Conservation (phyloP, 2,113 vertebrate genomes). For the Symphodus melops region DNA sequence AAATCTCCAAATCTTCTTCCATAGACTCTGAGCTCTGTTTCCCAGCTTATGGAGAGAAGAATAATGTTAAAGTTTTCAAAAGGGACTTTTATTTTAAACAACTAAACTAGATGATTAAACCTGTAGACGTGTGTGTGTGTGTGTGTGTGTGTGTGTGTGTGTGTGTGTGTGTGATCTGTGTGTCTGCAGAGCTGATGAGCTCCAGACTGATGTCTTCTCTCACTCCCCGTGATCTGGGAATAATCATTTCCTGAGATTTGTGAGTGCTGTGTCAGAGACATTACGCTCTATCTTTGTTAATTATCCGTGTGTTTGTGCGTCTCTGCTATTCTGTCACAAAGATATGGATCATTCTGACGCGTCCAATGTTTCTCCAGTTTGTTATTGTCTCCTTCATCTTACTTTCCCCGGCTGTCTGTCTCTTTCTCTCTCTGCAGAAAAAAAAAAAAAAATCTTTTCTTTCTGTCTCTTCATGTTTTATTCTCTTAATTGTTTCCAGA, state of each 20-base stretch:
- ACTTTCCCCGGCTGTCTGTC: neutral
- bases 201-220: constrained; percentile 59
- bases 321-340: neutral
- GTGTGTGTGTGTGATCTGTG: constrained; percentile 46
- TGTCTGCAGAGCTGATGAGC: constrained; percentile 56
- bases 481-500: constrained; percentile 90
- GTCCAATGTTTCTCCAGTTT: constrained; percentile 16
- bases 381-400: constrained; percentile 23
- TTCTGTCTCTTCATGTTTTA: constrained; percentile 44
- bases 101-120: neutral
- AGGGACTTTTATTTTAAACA: neutral
- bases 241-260: constrained; percentile 64
- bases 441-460: constrained; percentile 1
- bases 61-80: neutral
- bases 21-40: too few species aligned
- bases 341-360: constrained; percentile 4
- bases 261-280: constrained; percentile 61
- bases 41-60: neutral
- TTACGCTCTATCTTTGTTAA: constrained; percentile 58
- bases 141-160: constrained; percentile 19
- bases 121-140: constrained; percentile 2
- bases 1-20: too few species aligned
- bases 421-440: constrained; percentile 2
- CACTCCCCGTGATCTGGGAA: constrained; percentile 65
- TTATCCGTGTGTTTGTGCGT: constrained; percentile 44